Percentiles rank a stretch among this genome's conserved stretches.
Evolutionary conservation across 2,113 vertebrate species (phyloP).

Genomic region (Mus pahari): DNA sequence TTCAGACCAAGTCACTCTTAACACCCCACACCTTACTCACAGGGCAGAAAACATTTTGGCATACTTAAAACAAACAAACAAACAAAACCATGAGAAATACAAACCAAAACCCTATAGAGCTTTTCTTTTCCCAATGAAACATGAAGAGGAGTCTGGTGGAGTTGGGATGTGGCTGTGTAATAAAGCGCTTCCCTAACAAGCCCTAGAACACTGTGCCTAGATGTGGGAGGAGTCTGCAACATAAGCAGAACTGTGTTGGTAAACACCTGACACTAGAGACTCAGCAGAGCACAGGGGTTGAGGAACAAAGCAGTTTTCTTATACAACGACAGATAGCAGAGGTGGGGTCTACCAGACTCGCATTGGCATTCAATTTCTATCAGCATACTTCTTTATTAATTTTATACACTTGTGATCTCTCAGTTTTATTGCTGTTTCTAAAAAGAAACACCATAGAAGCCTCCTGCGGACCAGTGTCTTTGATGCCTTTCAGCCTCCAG

Average conservation of each 20-base stretch:
- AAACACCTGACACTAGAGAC: not conserved
- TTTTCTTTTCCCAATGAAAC: not conserved
- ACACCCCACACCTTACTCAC: not conserved
- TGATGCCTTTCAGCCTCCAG: not conserved
- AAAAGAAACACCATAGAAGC: not conserved
- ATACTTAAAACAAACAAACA: not conserved
- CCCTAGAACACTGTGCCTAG: not conserved
- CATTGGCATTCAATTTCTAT: not conserved
- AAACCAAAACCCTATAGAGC: not conserved
- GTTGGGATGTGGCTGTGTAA: not conserved
- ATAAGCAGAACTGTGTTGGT: not conserved
- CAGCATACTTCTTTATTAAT: not conserved
- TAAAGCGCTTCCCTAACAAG: not conserved
- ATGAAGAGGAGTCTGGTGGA: not conserved
- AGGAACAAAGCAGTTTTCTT: not conserved
- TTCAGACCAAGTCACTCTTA: not conserved
- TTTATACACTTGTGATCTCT: slow-evolving; percentile 4
- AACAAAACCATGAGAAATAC: too few species aligned
- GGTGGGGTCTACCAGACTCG: not conserved
- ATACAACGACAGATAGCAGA: not conserved
- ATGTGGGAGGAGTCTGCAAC: not conserved
- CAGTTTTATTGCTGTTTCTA: not conserved
- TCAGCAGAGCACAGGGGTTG: not conserved
- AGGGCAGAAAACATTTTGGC: not conserved
- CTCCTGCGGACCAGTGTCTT: not conserved